phyloP scores from a whole-genome alignment of 2,113 vertebrate genomes.

The Manacus vitellinus region DNA sequence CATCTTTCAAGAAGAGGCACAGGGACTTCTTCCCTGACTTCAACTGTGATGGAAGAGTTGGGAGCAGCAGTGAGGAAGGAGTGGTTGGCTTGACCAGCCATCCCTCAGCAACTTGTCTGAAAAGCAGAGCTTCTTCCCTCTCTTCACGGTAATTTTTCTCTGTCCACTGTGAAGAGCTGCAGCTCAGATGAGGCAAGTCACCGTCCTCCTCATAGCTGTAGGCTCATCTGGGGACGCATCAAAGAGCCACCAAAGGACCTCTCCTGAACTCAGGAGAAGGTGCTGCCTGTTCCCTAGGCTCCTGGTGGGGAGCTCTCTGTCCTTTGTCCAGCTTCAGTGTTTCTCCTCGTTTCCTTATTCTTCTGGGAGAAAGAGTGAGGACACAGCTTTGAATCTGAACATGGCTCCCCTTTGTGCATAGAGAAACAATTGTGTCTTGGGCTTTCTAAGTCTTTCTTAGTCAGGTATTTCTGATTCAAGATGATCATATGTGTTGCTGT shows the following conservation, averaged over 20 bases:
- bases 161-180: background rate
- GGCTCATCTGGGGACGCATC: fast-evolving
- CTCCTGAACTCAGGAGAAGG: background rate
- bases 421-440: background rate
- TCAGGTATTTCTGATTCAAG: background rate
- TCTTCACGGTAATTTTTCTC: background rate
- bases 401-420: background rate
- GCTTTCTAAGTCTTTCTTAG: background rate
- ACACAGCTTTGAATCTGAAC: background rate
- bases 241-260: background rate
- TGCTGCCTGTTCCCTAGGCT: background rate
- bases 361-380: background rate
- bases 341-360: background rate
- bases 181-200: background rate
- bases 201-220: background rate
- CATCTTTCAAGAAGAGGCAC: background rate
- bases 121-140: background rate
- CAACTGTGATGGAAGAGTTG: background rate
- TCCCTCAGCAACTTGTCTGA: background rate
- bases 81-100: background rate
- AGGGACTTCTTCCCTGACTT: background rate
- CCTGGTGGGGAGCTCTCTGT: fast-evolving
- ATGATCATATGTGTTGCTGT: background rate
- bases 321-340: background rate
- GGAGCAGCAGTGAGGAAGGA: background rate